A percentile compares a stretch with the other conserved stretches of the same genome.
These are phyloP conservation scores for Struthio camelus DNA, from an alignment of 2,113 vertebrate genomes.

Conservation along the genomic window DNA sequence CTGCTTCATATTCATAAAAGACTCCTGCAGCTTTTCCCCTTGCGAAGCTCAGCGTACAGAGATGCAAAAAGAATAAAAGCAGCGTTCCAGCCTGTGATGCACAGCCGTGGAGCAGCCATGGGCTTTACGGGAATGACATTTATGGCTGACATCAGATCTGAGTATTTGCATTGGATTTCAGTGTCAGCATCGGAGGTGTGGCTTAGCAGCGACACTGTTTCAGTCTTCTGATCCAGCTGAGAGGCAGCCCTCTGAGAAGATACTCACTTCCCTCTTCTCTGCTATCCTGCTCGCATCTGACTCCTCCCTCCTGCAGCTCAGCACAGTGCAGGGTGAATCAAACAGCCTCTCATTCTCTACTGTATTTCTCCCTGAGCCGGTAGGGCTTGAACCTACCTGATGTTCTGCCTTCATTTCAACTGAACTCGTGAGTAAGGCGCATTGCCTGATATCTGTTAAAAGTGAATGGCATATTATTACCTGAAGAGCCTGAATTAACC, in stretches of 20 bases:
- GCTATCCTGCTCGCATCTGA: conserved; percentile 58
- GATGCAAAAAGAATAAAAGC: neutral
- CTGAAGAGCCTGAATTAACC: neutral
- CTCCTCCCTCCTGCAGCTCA: conserved; percentile 79
- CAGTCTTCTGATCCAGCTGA: neutral
- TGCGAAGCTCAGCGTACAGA: neutral
- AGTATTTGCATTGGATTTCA: conserved; percentile 11
- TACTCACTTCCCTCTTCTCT: neutral
- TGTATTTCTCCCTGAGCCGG: neutral
- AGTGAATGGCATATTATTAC: conserved; percentile 17
- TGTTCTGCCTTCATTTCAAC: conserved; percentile 16
- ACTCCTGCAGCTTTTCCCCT: neutral
- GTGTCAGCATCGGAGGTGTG: conserved; percentile 39
- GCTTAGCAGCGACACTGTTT: conserved; percentile 27
- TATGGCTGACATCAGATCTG: conserved; percentile 41
- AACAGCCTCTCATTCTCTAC: conserved; percentile 24
- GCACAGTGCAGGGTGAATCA: conserved; percentile 56
- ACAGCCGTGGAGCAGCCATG: neutral
- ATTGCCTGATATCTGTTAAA: conserved; percentile 3
- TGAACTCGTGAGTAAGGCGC: conserved; percentile 19
- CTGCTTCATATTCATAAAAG: neutral
- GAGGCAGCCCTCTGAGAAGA: neutral
- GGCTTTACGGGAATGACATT: neutral
- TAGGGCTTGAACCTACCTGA: conserved; percentile 15
- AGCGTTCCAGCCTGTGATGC: neutral